Conservation (phyloP, 2,113 vertebrate species). For the Poicephalus gulielmi region DNA sequence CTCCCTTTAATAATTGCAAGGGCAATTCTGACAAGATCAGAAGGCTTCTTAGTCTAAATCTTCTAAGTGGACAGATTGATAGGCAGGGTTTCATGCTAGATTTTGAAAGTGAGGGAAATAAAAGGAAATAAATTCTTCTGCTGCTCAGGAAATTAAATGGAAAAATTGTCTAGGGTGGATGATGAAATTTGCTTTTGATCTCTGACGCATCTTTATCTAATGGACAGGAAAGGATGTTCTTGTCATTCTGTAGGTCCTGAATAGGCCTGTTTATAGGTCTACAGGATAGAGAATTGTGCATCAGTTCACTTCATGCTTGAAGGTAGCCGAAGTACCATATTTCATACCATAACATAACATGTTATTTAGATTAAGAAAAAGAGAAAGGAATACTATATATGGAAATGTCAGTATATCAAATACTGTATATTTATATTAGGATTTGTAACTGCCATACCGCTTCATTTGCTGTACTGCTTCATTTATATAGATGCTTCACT, state of each 20-base stretch:
- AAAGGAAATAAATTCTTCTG: background rate
- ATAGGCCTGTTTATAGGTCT: background rate
- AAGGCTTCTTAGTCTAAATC: background rate
- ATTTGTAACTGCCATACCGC: conserved; percentile 20
- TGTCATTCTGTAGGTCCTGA: background rate
- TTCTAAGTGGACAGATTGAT: background rate
- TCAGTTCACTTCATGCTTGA: background rate
- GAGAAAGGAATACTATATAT: conserved; percentile 49
- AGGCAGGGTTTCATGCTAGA: background rate
- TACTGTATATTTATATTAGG: conserved; percentile 26
- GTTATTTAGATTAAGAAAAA: conserved; percentile 68
- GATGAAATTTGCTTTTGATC: background rate
- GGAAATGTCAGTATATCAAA: conserved; percentile 44
- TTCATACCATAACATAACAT: background rate
- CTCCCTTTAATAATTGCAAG: background rate
- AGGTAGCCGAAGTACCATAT: background rate
- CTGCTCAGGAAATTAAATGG: background rate
- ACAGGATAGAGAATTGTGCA: background rate
- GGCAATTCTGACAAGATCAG: background rate
- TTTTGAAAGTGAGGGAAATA: background rate
- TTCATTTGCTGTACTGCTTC: background rate
- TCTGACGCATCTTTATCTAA: background rate
- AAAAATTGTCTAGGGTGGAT: background rate
- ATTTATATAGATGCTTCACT: background rate
- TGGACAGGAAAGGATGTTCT: background rate